Conservation (phyloP, 2,797 vertebrate genomes). For the Netta rufina region DNA sequence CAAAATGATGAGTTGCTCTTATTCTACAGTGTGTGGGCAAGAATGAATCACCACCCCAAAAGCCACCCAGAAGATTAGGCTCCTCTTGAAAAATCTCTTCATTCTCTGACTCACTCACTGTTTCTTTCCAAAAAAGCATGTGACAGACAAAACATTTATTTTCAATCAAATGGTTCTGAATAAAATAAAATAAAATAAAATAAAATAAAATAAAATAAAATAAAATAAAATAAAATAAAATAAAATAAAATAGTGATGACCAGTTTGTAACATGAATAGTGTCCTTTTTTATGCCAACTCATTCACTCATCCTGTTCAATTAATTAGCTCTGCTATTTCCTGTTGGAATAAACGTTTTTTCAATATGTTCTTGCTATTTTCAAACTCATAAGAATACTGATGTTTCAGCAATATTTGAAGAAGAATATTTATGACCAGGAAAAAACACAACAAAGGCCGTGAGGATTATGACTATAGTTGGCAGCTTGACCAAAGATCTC, state of each 20-base stretch:
- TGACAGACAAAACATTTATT: neutral
- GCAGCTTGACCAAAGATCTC: neutral
- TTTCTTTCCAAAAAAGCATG: neutral
- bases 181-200: neutral
- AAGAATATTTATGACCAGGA: neutral
- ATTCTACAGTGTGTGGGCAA: neutral
- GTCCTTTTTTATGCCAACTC: neutral
- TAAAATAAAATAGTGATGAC: neutral
- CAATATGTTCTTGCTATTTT: rapidly evolving
- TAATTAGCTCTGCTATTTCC: neutral
- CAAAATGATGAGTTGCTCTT: neutral
- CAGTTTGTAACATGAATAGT: neutral
- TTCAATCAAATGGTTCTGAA: neutral
- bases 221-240: neutral
- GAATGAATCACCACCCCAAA: neutral
- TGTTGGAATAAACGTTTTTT: neutral
- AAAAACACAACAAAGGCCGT: neutral
- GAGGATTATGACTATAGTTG: neutral
- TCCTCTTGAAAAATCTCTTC: neutral
- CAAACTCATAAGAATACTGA: neutral
- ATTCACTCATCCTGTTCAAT: neutral
- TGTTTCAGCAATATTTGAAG: neutral
- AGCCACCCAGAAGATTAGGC: neutral
- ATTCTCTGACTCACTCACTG: neutral
- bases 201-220: neutral